phyloP scores from a whole-genome alignment of 2,797 vertebrate species.

The Silurus lanzhouensis region DNA sequence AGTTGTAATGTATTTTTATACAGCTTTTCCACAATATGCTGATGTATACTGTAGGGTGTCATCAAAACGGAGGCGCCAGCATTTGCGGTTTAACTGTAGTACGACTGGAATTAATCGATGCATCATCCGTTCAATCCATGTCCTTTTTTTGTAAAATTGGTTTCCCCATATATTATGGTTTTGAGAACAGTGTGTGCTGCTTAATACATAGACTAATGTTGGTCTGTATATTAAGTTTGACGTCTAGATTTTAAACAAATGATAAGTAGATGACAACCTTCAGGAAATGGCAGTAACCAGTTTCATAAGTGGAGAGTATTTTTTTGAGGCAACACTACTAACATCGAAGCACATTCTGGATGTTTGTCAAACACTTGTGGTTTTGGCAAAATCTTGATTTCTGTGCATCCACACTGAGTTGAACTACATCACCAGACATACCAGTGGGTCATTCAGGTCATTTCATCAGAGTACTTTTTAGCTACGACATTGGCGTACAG shows the following conservation, averaged over 20 bases:
- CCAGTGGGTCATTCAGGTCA: not conserved
- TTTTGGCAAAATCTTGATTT: not conserved
- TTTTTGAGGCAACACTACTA: not conserved
- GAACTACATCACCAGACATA: not conserved
- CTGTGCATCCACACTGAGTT: not conserved
- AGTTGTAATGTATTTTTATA: not conserved
- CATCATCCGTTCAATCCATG: not conserved
- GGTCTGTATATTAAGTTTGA: not conserved
- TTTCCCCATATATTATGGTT: not conserved
- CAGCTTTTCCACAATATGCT: not conserved
- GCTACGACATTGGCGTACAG: not conserved
- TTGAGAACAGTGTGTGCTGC: not conserved
- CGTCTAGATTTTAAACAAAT: not conserved
- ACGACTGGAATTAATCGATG: not conserved
- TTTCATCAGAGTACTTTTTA: not conserved
- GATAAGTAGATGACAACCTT: not conserved
- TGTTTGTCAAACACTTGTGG: too few species aligned
- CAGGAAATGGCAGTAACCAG: not conserved
- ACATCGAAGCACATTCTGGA: not conserved
- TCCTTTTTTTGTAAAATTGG: not conserved
- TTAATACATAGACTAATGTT: not conserved
- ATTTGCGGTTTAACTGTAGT: not conserved
- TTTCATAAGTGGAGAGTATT: not conserved
- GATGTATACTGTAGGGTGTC: not conserved
- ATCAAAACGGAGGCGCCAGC: not conserved